These are phyloP conservation scores for Pomacea maculata DNA, from an alignment of 1,140 invertebrate species.

Conservation along the genomic window DNA sequence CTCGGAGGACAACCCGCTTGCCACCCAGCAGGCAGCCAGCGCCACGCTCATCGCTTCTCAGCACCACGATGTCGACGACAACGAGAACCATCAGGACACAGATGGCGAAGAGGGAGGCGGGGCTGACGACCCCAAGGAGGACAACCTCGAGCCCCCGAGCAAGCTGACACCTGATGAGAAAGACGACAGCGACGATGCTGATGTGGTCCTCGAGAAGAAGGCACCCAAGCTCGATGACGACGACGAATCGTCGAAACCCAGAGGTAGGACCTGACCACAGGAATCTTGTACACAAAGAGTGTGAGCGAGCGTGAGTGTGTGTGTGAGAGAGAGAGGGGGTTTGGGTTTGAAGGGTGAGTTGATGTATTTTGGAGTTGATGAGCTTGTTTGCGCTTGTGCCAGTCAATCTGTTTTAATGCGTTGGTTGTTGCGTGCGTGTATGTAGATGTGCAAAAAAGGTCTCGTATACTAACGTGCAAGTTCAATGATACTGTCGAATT, in stretches of 20 bases:
- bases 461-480: no score
- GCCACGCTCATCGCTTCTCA: neutral
- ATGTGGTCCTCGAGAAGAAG: neutral
- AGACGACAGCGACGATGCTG: neutral
- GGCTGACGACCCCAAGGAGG: neutral
- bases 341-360: neutral
- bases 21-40: slow-evolving; percentile 11
- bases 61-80: neutral
- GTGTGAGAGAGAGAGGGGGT: neutral
- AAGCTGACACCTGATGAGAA: neutral
- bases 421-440: neutral
- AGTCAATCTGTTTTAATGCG: slow-evolving; percentile 4
- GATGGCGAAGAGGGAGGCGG: neutral
- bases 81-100: neutral
- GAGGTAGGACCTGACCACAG: no score
- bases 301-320: neutral
- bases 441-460: neutral
- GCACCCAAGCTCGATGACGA: no score
- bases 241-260: no score
- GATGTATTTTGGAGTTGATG: neutral
- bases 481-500: no score
- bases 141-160: neutral
- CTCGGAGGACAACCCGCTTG: slow-evolving; percentile 4
- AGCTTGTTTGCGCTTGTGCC: neutral
- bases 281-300: neutral